phyloP scores from a whole-genome alignment of 2,113 vertebrate genomes.

The Hydropotes inermis region DNA sequence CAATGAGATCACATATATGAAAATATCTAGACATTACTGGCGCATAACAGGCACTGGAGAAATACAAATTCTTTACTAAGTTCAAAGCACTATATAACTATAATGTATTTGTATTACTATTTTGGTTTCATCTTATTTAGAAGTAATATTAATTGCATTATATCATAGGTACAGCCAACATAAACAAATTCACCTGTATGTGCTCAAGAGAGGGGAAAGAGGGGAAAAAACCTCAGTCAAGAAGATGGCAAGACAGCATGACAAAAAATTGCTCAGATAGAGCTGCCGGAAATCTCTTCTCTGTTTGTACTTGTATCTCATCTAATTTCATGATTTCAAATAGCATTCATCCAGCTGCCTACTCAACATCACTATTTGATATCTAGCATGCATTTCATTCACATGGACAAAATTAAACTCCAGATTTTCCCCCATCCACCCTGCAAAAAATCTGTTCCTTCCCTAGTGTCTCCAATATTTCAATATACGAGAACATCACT shows the following conservation, averaged over 20 bases:
- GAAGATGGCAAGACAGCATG: not conserved
- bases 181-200: not conserved
- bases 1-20: not conserved
- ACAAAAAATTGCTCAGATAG: not conserved
- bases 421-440: not conserved
- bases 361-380: not conserved
- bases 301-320: not conserved
- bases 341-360: not conserved
- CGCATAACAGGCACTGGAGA: not conserved
- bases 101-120: not conserved
- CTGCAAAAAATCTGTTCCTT: not conserved
- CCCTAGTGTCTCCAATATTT: not conserved
- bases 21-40: not conserved
- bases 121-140: not conserved
- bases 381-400: not conserved
- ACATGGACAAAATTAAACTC: not conserved
- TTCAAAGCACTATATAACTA: conserved; percentile 12
- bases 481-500: not conserved
- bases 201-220: not conserved
- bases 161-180: not conserved
- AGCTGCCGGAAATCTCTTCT: not conserved
- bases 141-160: not conserved
- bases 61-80: not conserved
- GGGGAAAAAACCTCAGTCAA: not conserved
- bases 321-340: not conserved